A percentile compares a stretch with the other conserved stretches of the same genome.
phyloP scores from a whole-genome alignment of 2,797 vertebrate species.

The Pitangus sulphuratus region DNA sequence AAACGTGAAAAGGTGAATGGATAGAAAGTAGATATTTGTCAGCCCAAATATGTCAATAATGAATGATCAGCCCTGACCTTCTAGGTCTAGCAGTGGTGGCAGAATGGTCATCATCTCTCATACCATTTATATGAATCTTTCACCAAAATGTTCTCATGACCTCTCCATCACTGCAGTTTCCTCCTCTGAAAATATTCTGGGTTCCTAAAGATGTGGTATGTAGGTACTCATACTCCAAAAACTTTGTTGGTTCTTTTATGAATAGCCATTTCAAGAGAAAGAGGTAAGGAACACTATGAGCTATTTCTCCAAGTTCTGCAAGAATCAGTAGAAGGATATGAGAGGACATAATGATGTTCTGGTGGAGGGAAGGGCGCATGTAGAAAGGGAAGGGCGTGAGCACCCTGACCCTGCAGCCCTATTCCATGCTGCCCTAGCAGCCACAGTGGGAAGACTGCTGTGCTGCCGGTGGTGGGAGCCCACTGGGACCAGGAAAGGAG shows the following conservation, averaged over 20 bases:
- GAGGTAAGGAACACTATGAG: background rate
- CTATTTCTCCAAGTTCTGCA: background rate
- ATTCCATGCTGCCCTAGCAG: background rate
- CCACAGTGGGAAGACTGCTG: rapidly evolving
- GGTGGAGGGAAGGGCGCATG: rapidly evolving
- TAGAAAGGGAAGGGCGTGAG: rapidly evolving
- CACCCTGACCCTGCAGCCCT: background rate
- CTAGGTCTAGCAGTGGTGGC: background rate
- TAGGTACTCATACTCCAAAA: background rate
- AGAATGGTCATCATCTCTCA: background rate
- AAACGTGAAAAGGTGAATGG: background rate
- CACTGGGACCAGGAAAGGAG: background rate
- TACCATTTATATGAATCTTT: background rate
- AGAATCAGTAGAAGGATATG: background rate
- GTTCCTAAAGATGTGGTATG: rapidly evolving
- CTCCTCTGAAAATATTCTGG: background rate
- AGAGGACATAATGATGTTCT: background rate
- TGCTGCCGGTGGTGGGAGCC: background rate
- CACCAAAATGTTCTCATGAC: background rate
- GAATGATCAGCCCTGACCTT: background rate
- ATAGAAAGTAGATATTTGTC: background rate
- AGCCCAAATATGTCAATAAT: background rate
- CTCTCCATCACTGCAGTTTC: background rate
- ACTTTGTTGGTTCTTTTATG: background rate
- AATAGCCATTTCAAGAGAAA: background rate